A percentile compares a stretch with the other conserved stretches of the same genome.
These are phyloP conservation scores for Apamea crenata DNA, from an alignment of 2,888 invertebrate genomes.

Conservation along the genomic window DNA sequence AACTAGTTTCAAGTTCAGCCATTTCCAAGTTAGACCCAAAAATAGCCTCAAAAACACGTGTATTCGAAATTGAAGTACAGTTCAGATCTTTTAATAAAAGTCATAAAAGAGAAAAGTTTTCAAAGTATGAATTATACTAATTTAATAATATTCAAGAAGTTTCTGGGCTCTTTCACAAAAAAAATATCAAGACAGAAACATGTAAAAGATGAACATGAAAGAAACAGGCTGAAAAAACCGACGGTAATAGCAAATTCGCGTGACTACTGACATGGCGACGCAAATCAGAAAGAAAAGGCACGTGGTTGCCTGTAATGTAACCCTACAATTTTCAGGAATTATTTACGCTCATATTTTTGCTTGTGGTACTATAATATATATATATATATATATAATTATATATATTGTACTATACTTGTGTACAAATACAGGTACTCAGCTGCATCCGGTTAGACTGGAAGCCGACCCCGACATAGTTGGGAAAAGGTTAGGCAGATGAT, in stretches of 20 bases:
- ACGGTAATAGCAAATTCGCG: constrained; percentile 61
- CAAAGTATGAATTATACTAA: constrained; percentile 6
- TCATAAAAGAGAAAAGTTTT: not conserved
- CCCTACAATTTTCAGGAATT: constrained; percentile 22
- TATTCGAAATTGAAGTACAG: not conserved
- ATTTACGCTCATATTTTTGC: not conserved
- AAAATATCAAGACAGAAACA: constrained; percentile 33
- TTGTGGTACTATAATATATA: not conserved
- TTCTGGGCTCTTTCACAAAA: constrained; percentile 20
- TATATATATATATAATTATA: no score
- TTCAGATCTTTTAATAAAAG: not conserved
- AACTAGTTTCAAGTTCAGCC: constrained; percentile 35
- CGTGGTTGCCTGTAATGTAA: constrained; percentile 41
- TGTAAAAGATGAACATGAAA: constrained; percentile 45
- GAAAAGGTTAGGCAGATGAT: no score
- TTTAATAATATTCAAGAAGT: constrained; percentile 35
- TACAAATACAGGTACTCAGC: no score
- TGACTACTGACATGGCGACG: constrained; percentile 51
- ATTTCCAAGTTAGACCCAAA: constrained; percentile 15
- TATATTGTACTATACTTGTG: no score
- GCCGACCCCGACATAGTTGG: no score
- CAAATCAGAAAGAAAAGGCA: constrained; percentile 56
- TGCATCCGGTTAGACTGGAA: no score
- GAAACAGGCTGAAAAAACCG: constrained; percentile 43
- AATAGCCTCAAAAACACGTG: not conserved